Evolutionary conservation across 2,888 invertebrate genomes (phyloP).

Genomic region (Drosophila tanythrix): DNA sequence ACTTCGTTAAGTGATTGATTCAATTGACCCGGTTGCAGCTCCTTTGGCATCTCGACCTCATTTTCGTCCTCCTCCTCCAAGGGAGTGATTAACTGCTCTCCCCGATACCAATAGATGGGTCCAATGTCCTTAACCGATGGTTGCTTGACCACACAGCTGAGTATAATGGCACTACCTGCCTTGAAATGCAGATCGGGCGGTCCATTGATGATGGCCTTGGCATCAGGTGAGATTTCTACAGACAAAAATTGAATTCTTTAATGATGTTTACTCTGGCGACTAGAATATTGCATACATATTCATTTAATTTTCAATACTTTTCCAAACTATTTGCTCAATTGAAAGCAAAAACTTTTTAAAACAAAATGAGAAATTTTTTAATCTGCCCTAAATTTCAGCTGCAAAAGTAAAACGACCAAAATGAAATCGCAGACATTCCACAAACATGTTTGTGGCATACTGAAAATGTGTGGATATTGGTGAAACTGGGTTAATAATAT

Average conservation of each 20-base stretch:
- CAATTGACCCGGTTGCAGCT: constrained; percentile 7
- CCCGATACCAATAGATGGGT: constrained; percentile 90
- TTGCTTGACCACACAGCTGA: constrained; percentile 90
- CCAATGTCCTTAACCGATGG: constrained; percentile 88
- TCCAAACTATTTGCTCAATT: constrained; percentile 42
- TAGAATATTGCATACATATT: neutral
- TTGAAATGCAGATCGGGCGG: constrained; percentile 90
- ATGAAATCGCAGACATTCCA: constrained; percentile 24
- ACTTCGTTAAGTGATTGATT: constrained; percentile 54
- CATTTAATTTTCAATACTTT: constrained; percentile 27
- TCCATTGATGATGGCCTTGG: constrained; percentile 89
- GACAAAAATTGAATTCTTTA: neutral
- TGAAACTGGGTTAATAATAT: constrained; percentile 73
- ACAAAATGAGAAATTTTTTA: constrained; percentile 55
- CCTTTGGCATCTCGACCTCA: constrained; percentile 7
- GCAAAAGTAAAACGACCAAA: constrained; percentile 15
- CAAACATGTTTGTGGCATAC: constrained; percentile 10
- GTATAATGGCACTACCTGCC: constrained; percentile 89
- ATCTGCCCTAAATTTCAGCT: constrained; percentile 50
- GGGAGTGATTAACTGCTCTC: constrained; percentile 84
- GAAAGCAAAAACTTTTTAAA: constrained; percentile 45
- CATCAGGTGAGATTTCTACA: constrained; percentile 86
- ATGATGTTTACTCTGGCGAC: neutral
- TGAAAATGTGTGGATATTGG: constrained; percentile 6
- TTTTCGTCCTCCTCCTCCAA: constrained; percentile 73